Conservation (phyloP, 2,888 invertebrate species). For the Eulithis testata region DNA sequence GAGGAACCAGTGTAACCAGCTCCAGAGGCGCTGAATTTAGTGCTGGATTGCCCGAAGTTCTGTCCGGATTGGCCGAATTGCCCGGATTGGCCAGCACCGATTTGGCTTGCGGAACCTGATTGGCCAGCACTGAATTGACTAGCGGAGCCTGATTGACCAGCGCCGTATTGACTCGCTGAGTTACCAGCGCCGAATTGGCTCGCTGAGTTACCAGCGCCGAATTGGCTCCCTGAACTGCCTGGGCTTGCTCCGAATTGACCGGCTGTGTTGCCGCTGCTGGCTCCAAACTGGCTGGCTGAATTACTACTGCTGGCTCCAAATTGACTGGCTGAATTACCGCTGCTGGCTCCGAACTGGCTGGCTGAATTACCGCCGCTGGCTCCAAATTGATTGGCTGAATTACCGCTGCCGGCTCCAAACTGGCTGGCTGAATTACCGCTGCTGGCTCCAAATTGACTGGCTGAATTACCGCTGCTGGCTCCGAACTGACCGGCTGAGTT, state of each 20-base stretch:
- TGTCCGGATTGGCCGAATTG: too few relatives aligned
- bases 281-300: constrained; percentile 1
- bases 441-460: constrained; percentile 4
- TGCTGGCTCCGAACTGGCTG: too few relatives aligned
- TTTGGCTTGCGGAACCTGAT: constrained; percentile 28
- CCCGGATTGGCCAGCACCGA: constrained; percentile 20
- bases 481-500: constrained; percentile 8
- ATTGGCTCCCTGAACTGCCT: neutral
- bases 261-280: too few relatives aligned
- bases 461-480: neutral
- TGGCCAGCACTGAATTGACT: constrained; percentile 6
- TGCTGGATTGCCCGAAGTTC: constrained; percentile 33
- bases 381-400: constrained; percentile 3
- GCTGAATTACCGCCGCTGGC: constrained; percentile 2
- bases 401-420: constrained; percentile 5
- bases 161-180: neutral
- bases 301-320: constrained; percentile 5
- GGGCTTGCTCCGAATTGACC: constrained; percentile 6
- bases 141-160: constrained; percentile 3
- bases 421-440: neutral
- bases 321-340: too few relatives aligned
- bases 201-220: neutral
- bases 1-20: constrained; percentile 70
- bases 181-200: constrained; percentile 3
- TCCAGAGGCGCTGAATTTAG: constrained; percentile 51